Percentiles rank a stretch among this genome's conserved stretches.
phyloP scores from a whole-genome alignment of 2,888 invertebrate species.

The Metellina segmentata region DNA sequence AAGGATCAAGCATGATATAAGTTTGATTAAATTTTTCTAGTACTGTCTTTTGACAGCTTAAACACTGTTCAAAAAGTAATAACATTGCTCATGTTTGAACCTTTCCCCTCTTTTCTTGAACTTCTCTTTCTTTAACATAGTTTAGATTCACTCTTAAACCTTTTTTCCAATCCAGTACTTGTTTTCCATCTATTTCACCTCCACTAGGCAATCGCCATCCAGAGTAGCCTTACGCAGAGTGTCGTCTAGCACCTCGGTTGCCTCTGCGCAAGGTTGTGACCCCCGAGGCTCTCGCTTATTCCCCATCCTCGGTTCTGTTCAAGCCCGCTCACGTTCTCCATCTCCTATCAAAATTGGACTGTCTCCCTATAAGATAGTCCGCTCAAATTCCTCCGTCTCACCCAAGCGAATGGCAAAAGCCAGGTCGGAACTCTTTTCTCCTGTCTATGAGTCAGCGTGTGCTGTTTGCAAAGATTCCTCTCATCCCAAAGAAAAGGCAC shows the following conservation, averaged over 20 bases:
- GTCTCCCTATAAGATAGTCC: conserved; percentile 40
- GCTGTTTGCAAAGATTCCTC: conserved; percentile 49
- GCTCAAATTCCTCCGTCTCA: conserved; percentile 54
- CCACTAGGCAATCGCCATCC: conserved; percentile 68
- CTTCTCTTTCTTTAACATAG: conserved; percentile 41
- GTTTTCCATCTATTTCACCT: conserved; percentile 54
- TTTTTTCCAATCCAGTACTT: conserved; percentile 49
- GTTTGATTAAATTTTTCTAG: background rate
- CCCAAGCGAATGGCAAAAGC: conserved; percentile 71
- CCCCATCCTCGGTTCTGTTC: conserved; percentile 66
- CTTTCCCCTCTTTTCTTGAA: conserved; percentile 58
- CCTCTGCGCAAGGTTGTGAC: conserved; percentile 58
- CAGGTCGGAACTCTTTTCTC: conserved; percentile 67
- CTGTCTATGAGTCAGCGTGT: conserved; percentile 58
- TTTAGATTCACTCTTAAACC: conserved; percentile 36
- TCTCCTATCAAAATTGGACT: conserved; percentile 69
- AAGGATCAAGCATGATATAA: too few relatives aligned
- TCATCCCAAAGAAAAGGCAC: conserved; percentile 73
- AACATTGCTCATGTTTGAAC: background rate
- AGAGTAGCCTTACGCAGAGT: conserved; percentile 68
- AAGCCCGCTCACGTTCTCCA: conserved; percentile 72
- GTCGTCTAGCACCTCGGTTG: conserved; percentile 70
- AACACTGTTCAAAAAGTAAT: conserved; percentile 2
- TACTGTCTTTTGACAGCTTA: background rate
- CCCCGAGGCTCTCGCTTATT: conserved; percentile 58